Base-by-base conservation (phyloP, 2,797 vertebrate species). In the Acipenser ruthenus region DNA sequence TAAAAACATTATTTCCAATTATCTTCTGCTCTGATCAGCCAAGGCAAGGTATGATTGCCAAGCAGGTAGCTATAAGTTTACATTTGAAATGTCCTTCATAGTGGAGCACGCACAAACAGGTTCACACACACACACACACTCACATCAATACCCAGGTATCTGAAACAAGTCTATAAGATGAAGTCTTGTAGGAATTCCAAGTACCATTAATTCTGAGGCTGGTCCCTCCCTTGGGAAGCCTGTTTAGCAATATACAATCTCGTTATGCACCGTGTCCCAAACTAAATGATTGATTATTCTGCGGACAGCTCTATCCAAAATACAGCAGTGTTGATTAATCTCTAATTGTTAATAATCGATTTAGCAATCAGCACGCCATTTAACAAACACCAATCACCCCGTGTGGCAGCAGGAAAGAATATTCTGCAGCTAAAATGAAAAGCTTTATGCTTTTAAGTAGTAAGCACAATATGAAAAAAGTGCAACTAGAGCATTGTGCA, bases 1-100 rank as follows among this genome's bases (percentile, higher is more conserved):
- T 62, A 11, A 62, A 62, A 37, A 48, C 47, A 62, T 62, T 37
- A 62, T 62, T 37, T 18, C 18, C 60, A 62, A 37, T 23, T 62
- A 48, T 23, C 18, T 37, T 48, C 15, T 8, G 6, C 15, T 62
- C 18, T 23, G 60, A 62, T 62, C 60, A 62, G 60, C 13, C 60
- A 7, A 9, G 8, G 60, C 18, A 62, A 62, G 2, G 18, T 9
- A 48, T 62, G 7, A 62, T 48, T 62, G 23, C 48, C 60, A 62
- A 48, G 13, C 15, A 62, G 55, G 55, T 10, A 58, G 12, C 6
- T 13, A n/a, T n/a, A 58, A 58, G 55, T 12, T 58, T 58, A 58
- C 55, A 58, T 11, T 7, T 13, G 6, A 10, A 58, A 58, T 58
- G 55, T n/a, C 55, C 55, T 58, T 58, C 55, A 58, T 58, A 58